A percentile compares a stretch with the other conserved stretches of the same genome.
Conservation (phyloP, 2,113 vertebrate genomes). For the Tylochromis polylepis region DNA sequence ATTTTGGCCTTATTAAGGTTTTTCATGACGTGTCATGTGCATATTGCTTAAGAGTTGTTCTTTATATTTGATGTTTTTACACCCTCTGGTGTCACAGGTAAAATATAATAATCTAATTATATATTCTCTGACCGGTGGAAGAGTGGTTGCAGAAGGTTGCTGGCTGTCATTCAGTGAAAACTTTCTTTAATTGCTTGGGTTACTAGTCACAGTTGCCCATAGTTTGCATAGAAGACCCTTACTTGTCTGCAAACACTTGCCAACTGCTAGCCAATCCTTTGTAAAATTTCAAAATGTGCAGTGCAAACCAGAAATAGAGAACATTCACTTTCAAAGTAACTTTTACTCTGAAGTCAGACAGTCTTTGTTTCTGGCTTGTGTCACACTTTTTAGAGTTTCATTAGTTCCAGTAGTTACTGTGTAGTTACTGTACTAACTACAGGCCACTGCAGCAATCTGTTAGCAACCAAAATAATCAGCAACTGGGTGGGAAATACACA, state of each 20-base stretch:
- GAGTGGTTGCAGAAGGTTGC: not conserved
- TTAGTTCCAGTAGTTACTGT: too few species aligned
- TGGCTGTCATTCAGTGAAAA: not conserved
- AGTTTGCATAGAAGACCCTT: not conserved
- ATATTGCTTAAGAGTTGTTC: too few species aligned
- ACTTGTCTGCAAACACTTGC: not conserved
- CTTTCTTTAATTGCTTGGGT: not conserved
- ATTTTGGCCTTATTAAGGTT: too few species aligned
- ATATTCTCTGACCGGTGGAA: not conserved
- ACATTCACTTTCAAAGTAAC: not conserved
- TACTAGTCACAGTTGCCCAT: not conserved
- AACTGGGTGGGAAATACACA: fast-evolving
- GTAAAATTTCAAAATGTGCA: not conserved
- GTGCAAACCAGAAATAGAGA: not conserved
- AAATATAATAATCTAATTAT: fast-evolving
- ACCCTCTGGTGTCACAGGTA: not conserved
- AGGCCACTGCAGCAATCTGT: not conserved
- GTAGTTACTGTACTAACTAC: not conserved
- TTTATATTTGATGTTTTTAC: too few species aligned
- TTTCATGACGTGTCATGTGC: too few species aligned
- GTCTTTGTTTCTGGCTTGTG: not conserved
- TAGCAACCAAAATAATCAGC: not conserved
- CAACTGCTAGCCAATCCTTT: not conserved
- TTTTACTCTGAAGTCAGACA: fast-evolving
- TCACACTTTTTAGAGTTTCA: not conserved